Percentiles rank a stretch among this genome's conserved stretches.
Conservation (phyloP, 1,140 invertebrate species). For the Lordiphosa collinella region DNA sequence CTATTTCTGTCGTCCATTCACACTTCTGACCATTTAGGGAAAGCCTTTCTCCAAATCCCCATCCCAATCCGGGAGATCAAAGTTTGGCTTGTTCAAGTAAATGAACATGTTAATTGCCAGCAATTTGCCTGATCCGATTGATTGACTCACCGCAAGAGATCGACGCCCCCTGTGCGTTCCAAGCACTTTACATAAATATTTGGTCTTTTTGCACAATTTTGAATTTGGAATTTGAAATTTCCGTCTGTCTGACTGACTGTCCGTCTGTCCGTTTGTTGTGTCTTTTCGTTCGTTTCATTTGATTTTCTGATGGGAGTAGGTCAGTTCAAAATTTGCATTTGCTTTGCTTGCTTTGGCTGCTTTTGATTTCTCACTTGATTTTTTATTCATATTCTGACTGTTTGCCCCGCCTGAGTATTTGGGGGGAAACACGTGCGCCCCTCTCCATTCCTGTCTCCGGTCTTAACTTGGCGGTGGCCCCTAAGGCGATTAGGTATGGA, state of each 20-base stretch:
- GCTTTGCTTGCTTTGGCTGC: slow-evolving; percentile 38
- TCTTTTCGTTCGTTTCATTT: slow-evolving; percentile 24
- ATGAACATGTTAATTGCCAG: slow-evolving; percentile 62
- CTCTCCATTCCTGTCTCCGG: not conserved
- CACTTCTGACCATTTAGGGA: slow-evolving; percentile 29
- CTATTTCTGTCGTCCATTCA: slow-evolving; percentile 41
- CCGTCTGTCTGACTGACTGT: slow-evolving; percentile 15
- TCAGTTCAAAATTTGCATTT: slow-evolving; percentile 76
- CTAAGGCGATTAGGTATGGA: slow-evolving; percentile 43
- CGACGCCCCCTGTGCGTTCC: slow-evolving; percentile 23
- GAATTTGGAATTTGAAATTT: slow-evolving; percentile 74
- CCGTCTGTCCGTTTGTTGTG: not conserved
- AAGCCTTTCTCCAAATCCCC: slow-evolving; percentile 48
- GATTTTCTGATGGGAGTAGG: slow-evolving; percentile 74
- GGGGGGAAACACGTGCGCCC: slow-evolving; percentile 25
- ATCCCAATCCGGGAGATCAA: no score
- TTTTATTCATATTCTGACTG: slow-evolving; percentile 69
- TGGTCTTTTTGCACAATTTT: slow-evolving; percentile 20
- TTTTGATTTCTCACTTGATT: slow-evolving; percentile 71
- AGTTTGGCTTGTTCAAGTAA: slow-evolving; percentile 2
- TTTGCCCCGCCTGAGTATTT: slow-evolving; percentile 33
- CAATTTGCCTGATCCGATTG: slow-evolving; percentile 53
- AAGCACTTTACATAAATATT: slow-evolving; percentile 66
- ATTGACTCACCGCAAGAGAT: slow-evolving; percentile 33
- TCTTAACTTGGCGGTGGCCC: slow-evolving; percentile 4